A percentile compares a stretch with the other conserved stretches of the same genome.
Evolutionary conservation across 2,888 invertebrate genomes (phyloP).

Genomic region (Melinaea marsaeus): DNA sequence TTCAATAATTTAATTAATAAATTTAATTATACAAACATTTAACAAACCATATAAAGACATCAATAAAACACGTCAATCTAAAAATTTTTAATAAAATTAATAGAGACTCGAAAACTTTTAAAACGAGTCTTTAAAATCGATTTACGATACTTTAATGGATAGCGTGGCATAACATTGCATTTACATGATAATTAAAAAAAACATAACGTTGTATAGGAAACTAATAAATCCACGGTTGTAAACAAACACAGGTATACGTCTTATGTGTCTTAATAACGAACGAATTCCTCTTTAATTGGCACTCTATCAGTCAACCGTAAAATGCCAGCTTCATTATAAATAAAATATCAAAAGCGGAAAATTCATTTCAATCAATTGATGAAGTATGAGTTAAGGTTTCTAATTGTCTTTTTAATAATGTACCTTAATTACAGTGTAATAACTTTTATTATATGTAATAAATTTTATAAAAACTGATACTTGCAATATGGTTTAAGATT

Average conservation of each 20-base stretch:
- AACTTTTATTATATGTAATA: too few species aligned
- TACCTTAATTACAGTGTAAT: too few species aligned
- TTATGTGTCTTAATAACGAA: conserved; percentile 32
- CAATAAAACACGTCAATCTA: conserved; percentile 1
- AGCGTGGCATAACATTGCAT: conserved; percentile 25
- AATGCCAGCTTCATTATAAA: conserved; percentile 28
- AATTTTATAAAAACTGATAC: too few species aligned
- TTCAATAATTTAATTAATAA: conserved; percentile 1
- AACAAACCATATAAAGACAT: not conserved
- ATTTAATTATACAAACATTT: conserved; percentile 7
- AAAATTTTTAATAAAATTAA: not conserved
- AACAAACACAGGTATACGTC: conserved; percentile 24
- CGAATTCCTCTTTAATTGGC: conserved; percentile 36
- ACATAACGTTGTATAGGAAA: conserved; percentile 18
- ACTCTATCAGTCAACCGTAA: conserved; percentile 31
- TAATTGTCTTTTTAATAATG: too few species aligned
- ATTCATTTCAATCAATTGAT: conserved; percentile 25
- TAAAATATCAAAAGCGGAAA: conserved; percentile 30
- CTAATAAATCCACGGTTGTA: conserved; percentile 27
- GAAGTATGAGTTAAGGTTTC: conserved; percentile 16
- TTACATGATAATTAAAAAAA: conserved; percentile 30
- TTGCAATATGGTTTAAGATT: too few species aligned
- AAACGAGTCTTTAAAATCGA: conserved; percentile 19
- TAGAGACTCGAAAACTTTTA: not conserved
- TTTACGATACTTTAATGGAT: conserved; percentile 26